Base-by-base conservation (phyloP, 2,888 invertebrate genomes). In the Thelaira solivaga region DNA sequence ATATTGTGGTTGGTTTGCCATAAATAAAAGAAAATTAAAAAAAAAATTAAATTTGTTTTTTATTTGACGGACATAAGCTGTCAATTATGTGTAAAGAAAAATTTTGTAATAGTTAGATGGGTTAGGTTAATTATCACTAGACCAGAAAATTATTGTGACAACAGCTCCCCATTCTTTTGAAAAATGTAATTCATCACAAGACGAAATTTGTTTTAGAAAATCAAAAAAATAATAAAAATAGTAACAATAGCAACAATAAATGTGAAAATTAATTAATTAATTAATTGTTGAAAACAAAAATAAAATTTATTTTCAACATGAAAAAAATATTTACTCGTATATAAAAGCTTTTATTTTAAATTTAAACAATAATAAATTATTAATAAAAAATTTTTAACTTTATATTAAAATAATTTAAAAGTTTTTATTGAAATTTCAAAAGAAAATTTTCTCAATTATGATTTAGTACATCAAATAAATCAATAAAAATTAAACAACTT, bases 101-200 rank as follows among this genome's bases (percentile, higher is more conserved):
- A 13, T 18, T 53, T 72, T 55, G 22, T 72, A 5, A 67, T 41
- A 55, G 11, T 41, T 61, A 7, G 34, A 69, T 59, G 64, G 47
- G 61, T 69, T 18, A 20, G 29, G 69, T 36, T 61, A 65, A 74
- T 65, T 74, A 59, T 71, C 53, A 67, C 69, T 34, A 24, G 43
- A 78, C 53, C 78, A 74, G 61, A 69, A 74, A 74, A 78, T 78
- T 26, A 61, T 59, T 53, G 45, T 78, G 74, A 78, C 74, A 65
- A 71, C 78, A 71, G 69, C 59, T 65, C 47, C n/a, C 31, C 24
- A 24, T 29, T 31, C 18, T 31, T 31, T 47, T 29, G 55, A 61
- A 36, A 55, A 45, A 16, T 47, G 7, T 34, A 11, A n/a, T 16
- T 41, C 16, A 1, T 41, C 11, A 13, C 16, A 11, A 75, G 41